Evolutionary conservation across 2,888 invertebrate genomes (phyloP).

Genomic region (Dryobotodes eremita): DNA sequence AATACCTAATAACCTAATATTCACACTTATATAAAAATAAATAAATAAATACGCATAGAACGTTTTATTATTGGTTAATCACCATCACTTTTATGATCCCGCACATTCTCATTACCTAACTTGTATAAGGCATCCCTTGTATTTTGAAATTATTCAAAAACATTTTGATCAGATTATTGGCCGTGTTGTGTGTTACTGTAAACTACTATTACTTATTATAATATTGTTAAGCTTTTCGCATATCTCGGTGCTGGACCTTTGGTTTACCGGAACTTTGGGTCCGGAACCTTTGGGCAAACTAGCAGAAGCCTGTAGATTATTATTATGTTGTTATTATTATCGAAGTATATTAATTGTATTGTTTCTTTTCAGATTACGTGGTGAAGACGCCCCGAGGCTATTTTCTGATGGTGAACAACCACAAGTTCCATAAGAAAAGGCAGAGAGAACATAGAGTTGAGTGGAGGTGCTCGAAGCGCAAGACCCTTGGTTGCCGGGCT

Average conservation of each 20-base stretch:
- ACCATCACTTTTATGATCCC: not conserved
- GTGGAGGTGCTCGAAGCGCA: constrained; percentile 73
- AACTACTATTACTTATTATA: not conserved
- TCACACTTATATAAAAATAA: not conserved
- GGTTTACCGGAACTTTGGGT: too few relatives aligned
- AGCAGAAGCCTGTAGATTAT: not conserved
- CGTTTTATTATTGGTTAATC: not conserved
- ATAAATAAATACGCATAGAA: not conserved
- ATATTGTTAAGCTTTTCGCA: not conserved
- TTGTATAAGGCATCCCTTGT: not conserved
- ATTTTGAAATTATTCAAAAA: not conserved
- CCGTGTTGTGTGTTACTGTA: not conserved
- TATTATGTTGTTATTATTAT: not conserved
- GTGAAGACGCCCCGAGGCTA: constrained; percentile 59
- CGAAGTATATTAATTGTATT: not conserved
- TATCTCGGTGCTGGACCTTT: not conserved
- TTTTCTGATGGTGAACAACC: constrained; percentile 67
- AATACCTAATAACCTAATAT: too few relatives aligned
- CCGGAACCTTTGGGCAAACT: not conserved
- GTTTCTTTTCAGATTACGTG: constrained; percentile 28
- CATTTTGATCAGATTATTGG: not conserved
- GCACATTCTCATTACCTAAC: not conserved
- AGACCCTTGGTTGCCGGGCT: constrained; percentile 72
- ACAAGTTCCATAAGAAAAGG: constrained; percentile 72
- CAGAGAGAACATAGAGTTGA: constrained; percentile 55